phyloP scores from a whole-genome alignment of 2,888 invertebrate species.

The Ischnus inquisitorius region DNA sequence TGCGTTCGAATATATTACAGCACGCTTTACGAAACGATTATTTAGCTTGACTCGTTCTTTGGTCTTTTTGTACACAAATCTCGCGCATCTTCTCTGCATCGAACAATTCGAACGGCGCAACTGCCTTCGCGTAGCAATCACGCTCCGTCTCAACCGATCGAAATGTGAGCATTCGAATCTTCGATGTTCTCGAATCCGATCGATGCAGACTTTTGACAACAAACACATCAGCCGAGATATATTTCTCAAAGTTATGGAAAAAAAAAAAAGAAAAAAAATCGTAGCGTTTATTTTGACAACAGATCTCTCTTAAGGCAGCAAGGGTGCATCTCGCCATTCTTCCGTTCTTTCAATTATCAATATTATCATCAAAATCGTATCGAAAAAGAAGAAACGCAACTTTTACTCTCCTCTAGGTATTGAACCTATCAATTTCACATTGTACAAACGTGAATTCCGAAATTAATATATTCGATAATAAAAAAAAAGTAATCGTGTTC shows the following conservation, averaged over 20 bases:
- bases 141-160: no score
- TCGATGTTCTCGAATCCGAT: background rate
- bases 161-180: no score
- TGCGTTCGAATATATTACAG: constrained; percentile 10
- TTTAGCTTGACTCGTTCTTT: constrained; percentile 17
- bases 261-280: constrained; percentile 49
- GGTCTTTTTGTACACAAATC: constrained; percentile 9
- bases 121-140: no score
- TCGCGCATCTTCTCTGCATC: background rate
- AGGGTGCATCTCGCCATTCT: constrained; percentile 40
- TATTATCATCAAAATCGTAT: constrained; percentile 10
- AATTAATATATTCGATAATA: constrained; percentile 27
- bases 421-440: constrained; percentile 3
- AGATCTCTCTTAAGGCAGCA: constrained; percentile 60
- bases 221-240: constrained; percentile 1
- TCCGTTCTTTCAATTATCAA: constrained; percentile 1
- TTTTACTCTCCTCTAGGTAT: constrained; percentile 2
- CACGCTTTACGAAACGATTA: background rate
- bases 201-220: constrained; percentile 1
- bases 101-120: no score
- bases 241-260: constrained; percentile 21
- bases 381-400: background rate
- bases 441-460: constrained; percentile 35
- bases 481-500: constrained; percentile 12
- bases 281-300: constrained; percentile 50